These are phyloP conservation scores for Cydia amplana DNA, from an alignment of 1,140 invertebrate species.

Conservation along the genomic window DNA sequence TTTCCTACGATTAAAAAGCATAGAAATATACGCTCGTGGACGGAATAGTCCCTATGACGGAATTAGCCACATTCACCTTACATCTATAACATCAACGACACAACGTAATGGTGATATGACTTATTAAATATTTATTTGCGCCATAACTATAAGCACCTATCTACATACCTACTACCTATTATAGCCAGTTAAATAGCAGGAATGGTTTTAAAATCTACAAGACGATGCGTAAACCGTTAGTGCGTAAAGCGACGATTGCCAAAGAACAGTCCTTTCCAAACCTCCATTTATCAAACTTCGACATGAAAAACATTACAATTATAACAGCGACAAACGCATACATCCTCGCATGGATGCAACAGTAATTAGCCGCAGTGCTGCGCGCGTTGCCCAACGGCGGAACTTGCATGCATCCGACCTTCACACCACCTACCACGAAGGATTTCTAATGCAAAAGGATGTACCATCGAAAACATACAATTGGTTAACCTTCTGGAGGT, in stretches of 20 bases:
- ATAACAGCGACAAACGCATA: conserved; percentile 17
- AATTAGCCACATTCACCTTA: too few species aligned
- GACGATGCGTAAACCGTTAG: too few species aligned
- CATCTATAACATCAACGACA: too few species aligned
- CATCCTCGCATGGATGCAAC: conserved; percentile 49
- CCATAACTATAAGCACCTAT: too few species aligned
- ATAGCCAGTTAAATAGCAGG: too few species aligned
- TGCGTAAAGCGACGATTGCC: conserved; percentile 9
- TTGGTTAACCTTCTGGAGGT: neutral
- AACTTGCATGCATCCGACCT: conserved; percentile 69
- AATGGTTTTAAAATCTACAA: too few species aligned
- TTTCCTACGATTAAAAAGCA: too few species aligned
- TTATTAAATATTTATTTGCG: too few species aligned
- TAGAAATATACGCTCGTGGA: too few species aligned
- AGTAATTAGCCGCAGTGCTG: conserved; percentile 64
- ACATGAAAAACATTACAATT: conserved; percentile 23
- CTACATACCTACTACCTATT: too few species aligned
- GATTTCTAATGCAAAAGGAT: conserved; percentile 58
- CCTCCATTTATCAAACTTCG: conserved; percentile 1
- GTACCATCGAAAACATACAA: conserved; percentile 22
- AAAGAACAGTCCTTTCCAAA: neutral
- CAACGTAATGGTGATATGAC: too few species aligned
- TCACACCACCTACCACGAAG: conserved; percentile 54
- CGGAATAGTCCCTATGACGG: too few species aligned
- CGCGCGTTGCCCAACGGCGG: conserved; percentile 63